phyloP scores from a whole-genome alignment of 2,888 invertebrate species.

The Cacoxenus indagator region DNA sequence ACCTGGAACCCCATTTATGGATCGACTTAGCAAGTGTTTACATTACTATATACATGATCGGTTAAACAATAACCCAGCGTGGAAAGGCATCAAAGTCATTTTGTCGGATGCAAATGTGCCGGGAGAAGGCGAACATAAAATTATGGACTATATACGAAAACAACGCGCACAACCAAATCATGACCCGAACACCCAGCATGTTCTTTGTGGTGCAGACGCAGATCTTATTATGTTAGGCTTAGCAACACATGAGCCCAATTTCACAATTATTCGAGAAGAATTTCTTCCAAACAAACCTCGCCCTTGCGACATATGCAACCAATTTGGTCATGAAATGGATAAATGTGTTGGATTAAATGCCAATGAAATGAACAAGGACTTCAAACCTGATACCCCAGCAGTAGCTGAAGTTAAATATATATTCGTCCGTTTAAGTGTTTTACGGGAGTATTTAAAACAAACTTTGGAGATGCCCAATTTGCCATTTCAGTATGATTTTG shows the following conservation, averaged over 20 bases:
- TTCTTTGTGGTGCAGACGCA: constrained; percentile 97
- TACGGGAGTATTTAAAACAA: constrained; percentile 92
- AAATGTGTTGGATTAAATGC: constrained; percentile 85
- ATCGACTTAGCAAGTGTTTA: constrained; percentile 84
- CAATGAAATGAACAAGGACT: constrained; percentile 72
- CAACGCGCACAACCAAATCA: constrained; percentile 95
- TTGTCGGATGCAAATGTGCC: constrained; percentile 99
- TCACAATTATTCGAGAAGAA: constrained; percentile 98
- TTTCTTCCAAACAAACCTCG: constrained; percentile 97
- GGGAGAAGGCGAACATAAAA: constrained; percentile 99
- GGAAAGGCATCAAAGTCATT: constrained; percentile 94
- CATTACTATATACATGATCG: constrained; percentile 72
- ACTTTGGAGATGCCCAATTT: constrained; percentile 92
- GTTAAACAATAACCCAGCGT: constrained; percentile 93
- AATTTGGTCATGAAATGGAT: constrained; percentile 92
- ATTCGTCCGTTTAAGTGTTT: constrained; percentile 91
- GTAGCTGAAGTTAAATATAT: constrained; percentile 88
- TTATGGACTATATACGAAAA: constrained; percentile 98
- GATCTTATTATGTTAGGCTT: constrained; percentile 98
- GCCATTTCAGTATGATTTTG: constrained; percentile 95
- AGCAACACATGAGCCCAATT: constrained; percentile 98
- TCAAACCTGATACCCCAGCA: constrained; percentile 73
- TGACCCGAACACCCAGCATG: constrained; percentile 98
- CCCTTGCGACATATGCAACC: constrained; percentile 96
- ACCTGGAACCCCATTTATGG: constrained; percentile 99